Base-by-base conservation (phyloP, 1,140 invertebrate species). In the Apis florea region DNA sequence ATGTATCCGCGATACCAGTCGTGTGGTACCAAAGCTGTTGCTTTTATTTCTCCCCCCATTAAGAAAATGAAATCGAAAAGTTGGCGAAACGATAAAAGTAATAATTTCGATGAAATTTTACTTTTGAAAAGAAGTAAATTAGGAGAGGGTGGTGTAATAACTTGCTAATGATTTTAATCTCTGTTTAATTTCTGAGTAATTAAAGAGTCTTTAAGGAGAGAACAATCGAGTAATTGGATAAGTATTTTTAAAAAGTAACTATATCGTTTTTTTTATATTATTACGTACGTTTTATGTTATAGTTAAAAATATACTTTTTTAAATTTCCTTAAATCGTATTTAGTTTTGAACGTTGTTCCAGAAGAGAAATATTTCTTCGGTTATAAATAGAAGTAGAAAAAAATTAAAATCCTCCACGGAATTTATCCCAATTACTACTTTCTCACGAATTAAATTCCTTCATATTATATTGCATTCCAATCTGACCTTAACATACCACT, bases 31-130 rank as follows among this genome's bases (percentile, higher is more conserved):
- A 15, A 12, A 40, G 51, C 11, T 40, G 17, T 47, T 47, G 31
- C 53, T 56, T 51, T 51, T 69, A 54, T 40, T 24, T 66, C 12
- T 24, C 5, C 54, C 76, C 4, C 31, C 4, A 61, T 78, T 70
- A 69, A 31, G n/a, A 31, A 17, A 76, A 67, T 67, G 24, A 67
- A 76, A 76, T 61, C 11, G 47, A 10, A 13, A 54, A 54, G 15
- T 24, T 40, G 49, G 3, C 4, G 6, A 40, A 40, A 40, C 31
- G 6, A n/a, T 17, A n/a, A 49, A n/a, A 40, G n/a, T n/a, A n/a
- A 31, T 26, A 51, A 9, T 54, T 76, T 19, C 26, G 12, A n/a
- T 2, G 24, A 51, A 26, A 21, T 6, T n/a, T n/a, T 47, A 31
- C 10, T 10, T 9, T 10, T 9, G 13, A 69, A 40, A 58, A 72